Conservation (phyloP, 2,113 vertebrate species). For the Chaetops frenatus region DNA sequence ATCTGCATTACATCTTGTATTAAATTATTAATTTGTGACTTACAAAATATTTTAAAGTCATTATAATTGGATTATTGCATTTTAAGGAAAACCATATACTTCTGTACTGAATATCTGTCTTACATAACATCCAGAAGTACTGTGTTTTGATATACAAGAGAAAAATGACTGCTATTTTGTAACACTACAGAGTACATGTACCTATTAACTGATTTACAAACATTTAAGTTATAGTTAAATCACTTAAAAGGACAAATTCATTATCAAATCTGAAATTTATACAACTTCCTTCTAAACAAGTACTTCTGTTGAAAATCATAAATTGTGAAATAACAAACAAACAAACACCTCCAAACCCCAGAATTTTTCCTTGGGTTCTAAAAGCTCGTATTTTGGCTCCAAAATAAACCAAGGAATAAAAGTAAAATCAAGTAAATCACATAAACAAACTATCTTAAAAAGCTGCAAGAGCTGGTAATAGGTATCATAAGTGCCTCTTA, state of each 20-base stretch:
- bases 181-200: background rate
- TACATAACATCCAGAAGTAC: background rate
- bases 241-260: background rate
- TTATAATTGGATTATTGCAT: background rate
- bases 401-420: background rate
- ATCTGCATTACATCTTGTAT: background rate
- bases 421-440: background rate
- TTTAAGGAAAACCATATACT: background rate
- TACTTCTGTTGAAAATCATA: background rate
- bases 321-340: background rate
- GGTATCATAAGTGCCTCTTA: background rate
- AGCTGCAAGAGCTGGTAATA: background rate
- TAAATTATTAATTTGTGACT: background rate
- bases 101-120: background rate
- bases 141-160: background rate
- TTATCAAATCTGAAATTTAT: background rate
- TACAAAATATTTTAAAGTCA: background rate
- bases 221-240: background rate
- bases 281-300: rapidly evolving
- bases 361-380: background rate
- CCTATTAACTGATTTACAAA: background rate
- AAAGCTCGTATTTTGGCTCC: background rate
- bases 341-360: background rate
- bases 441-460: background rate
- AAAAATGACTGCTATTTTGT: background rate